Conservation (phyloP, 2,888 invertebrate genomes). For the Diadromus collaris region DNA sequence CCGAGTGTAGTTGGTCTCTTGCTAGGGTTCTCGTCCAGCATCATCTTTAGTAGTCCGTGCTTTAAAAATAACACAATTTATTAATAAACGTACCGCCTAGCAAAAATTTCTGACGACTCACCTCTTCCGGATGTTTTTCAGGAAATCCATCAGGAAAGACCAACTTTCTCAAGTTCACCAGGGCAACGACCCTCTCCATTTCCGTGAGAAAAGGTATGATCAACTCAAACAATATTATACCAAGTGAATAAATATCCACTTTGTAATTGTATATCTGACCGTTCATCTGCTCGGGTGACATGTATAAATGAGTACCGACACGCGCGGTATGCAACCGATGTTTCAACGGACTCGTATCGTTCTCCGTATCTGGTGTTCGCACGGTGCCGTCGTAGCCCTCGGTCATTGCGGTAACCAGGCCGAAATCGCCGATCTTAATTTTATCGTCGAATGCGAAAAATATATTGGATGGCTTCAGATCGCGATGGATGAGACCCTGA, state of each 20-base stretch:
- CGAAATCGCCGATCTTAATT: slow-evolving; percentile 99
- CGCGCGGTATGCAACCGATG: slow-evolving; percentile 82
- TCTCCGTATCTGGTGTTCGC: slow-evolving; percentile 70
- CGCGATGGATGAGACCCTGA: slow-evolving; percentile 96
- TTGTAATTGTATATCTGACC: slow-evolving; percentile 91
- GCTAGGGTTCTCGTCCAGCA: slow-evolving; percentile 88
- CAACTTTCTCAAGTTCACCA: slow-evolving; percentile 85
- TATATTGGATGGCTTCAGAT: slow-evolving; percentile 96
- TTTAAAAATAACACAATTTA: slow-evolving; percentile 76
- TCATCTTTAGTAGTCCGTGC: slow-evolving; percentile 87
- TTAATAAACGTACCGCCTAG: neutral
- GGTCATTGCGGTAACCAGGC: slow-evolving; percentile 95
- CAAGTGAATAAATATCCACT: slow-evolving; percentile 97
- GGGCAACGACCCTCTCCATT: slow-evolving; percentile 90
- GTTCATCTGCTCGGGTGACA: slow-evolving; percentile 97
- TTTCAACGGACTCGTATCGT: slow-evolving; percentile 73
- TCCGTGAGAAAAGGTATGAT: slow-evolving; percentile 94
- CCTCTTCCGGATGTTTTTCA: slow-evolving; percentile 86
- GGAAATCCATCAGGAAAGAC: slow-evolving; percentile 87
- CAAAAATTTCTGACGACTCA: slow-evolving; percentile 74
- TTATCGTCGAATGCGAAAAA: slow-evolving; percentile 95
- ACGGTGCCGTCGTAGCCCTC: slow-evolving; percentile 80
- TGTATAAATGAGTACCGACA: slow-evolving; percentile 96
- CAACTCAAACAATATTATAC: slow-evolving; percentile 96
- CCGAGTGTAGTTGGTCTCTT: slow-evolving; percentile 89